Evolutionary conservation across 2,113 vertebrate genomes (phyloP).

Genomic region (Herpetotheres cachinnans): DNA sequence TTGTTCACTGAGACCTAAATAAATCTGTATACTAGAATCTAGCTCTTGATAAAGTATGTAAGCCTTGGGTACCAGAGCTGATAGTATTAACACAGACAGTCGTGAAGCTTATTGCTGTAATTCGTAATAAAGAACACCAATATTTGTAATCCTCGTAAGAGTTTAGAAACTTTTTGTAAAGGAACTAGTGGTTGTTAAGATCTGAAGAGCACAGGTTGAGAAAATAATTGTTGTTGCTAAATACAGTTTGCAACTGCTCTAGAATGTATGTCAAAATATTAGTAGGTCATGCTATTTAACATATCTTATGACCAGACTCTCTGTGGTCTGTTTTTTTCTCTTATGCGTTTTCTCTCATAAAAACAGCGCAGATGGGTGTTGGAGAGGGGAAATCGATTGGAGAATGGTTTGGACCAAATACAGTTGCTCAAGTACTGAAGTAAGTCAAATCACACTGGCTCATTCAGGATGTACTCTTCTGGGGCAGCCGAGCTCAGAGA

Average conservation of each 20-base stretch:
- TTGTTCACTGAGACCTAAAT: not conserved
- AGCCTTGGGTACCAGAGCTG: not conserved
- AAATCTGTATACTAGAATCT: not conserved
- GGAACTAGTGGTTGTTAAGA: not conserved
- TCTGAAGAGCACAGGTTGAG: not conserved
- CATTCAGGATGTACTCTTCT: not conserved
- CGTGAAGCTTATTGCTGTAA: not conserved
- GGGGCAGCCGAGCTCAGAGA: not conserved
- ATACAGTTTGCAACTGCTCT: not conserved
- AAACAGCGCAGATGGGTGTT: slow-evolving; percentile 97
- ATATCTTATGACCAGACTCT: not conserved
- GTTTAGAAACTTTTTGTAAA: not conserved
- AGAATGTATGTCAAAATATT: not conserved
- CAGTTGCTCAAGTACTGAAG: slow-evolving; percentile 98
- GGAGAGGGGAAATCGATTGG: slow-evolving; percentile 98
- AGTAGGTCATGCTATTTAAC: not conserved
- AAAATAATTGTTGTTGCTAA: not conserved
- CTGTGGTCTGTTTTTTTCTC: not conserved
- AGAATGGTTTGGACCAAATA: slow-evolving; percentile 99
- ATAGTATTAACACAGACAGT: not conserved
- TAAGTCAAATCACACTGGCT: slow-evolving; percentile 72
- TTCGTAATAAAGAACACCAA: not conserved
- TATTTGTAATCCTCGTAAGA: not conserved
- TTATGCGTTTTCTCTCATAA: slow-evolving; percentile 22
- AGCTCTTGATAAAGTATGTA: not conserved